Evolutionary conservation across 2,113 vertebrate species (phyloP), one percentile per base, ranked within the genome.

Genomic region (Rhagologus leucostigma): DNA sequence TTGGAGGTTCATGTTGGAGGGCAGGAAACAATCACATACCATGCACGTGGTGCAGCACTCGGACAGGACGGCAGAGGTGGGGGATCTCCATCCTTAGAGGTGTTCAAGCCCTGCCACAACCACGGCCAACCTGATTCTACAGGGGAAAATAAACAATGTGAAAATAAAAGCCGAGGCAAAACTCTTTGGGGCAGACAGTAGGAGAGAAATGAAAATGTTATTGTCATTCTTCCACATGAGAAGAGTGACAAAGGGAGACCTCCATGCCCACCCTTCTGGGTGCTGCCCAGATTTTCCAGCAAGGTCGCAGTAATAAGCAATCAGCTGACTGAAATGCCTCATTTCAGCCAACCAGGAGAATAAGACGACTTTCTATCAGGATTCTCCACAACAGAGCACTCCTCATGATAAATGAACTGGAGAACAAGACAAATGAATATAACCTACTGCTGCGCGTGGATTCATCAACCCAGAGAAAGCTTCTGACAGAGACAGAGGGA

Each of bases 381-480:
- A 96, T 97, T 95, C 94, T 89, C 81, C 93, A 86, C 90, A 94
- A 91, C 60, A 87, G 85, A 87, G 50, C 81, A 83, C 55, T 96
- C 79, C 13, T n/a, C 5, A 6, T 96, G 97, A 97, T 95, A 98
- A 97, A 98, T 97, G 96, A 95, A 93, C 64, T 97, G 86, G 77
- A 94, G 93, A 97, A 57, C 55, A 97, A 96, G 96, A 97, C 56
- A 95, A 96, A 97, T 97, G 89, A 94, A 94, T 97, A 87, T 87
- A 97, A 93, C 94, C 87, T 81, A 82, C 89, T 67, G 67, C 90
- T 90, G 84, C 13, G 53, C 82, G 80, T 86, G 90, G 94, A 93
- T 96, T 94, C 94, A 95, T 94, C 96, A 97, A 57, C 88, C 60
- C 88, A 33, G 71, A 77, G 65, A 95, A 91, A 91, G 87, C 68